Evolutionary conservation across 2,113 vertebrate genomes (phyloP), one percentile per base, ranked within the genome.

Genomic region (Thunnus maccoyii): DNA sequence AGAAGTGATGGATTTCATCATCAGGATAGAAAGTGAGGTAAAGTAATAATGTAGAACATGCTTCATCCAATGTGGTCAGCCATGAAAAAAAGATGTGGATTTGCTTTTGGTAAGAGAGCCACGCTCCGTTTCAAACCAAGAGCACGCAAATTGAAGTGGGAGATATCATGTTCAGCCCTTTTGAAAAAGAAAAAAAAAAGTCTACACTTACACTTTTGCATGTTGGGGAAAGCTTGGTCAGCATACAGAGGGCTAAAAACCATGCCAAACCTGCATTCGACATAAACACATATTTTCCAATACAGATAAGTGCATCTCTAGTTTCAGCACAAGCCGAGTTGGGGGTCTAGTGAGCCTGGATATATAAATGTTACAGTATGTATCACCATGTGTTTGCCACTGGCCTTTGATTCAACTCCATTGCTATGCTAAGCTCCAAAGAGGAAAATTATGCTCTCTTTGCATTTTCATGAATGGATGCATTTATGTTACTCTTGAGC

Each of bases 381-480:
- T 69, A 27, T 75, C 50, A 80, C 58, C 36, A 55, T 41, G 63
- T 32, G 65, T 76, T 18, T 27, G 36, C 58, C 55, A 51, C 68
- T 0, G 30, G 50, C 17, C 32, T 77, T 67, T 48, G 55, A 78
- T 66, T 58, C 30, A 54, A 65, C 36, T 61, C 52, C 1, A 57
- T 77, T 87, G 78, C 71, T 80, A 80, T n/a, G 11, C 55, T 36
- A 27, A 70, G 36, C 57, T 76, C 60, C 65, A 52, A 14, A 71
- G 72, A 64, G 25, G 10, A 10, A 44, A 51, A 54, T 56, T 30
- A 52, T 41, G 58, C 68, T 52, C 16, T 0, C 16, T 36, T 82
- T 71, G 0, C 66, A 48, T 64, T 71, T 81, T 72, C 55, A 82
- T 86, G 83, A 86, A 82, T 85, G 46, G 79, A 56, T 55, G 73